Evolutionary conservation across 2,888 invertebrate species (phyloP).

Genomic region (Zygogramma bicolorata): DNA sequence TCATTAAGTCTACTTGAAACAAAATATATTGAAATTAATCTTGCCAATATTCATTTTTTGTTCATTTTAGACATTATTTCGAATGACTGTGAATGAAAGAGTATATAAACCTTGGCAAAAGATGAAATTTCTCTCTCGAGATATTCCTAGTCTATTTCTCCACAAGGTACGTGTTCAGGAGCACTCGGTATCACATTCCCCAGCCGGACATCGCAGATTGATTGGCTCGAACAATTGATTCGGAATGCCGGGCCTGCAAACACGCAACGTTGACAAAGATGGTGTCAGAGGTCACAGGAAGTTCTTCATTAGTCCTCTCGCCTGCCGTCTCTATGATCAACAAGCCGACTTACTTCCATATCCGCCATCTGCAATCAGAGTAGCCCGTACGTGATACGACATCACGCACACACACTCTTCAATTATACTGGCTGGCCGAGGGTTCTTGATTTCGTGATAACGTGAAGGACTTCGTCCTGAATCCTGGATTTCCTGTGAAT

Average conservation of each 20-base stretch:
- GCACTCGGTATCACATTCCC: neutral
- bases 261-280: neutral
- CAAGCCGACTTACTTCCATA: conserved; percentile 53
- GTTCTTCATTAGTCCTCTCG: conserved; percentile 51
- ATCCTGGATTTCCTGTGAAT: neutral
- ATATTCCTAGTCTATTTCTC: too few relatives aligned
- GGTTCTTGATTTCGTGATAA: neutral
- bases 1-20: too few relatives aligned
- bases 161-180: too few relatives aligned
- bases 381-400: conserved; percentile 38
- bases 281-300: conserved; percentile 43
- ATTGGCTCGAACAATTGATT: neutral
- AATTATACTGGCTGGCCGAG: conserved; percentile 20
- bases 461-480: neutral
- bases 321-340: conserved; percentile 50
- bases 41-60: too few relatives aligned
- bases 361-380: conserved; percentile 43
- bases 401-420: conserved; percentile 30
- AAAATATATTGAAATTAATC: too few relatives aligned
- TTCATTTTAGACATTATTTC: too few relatives aligned
- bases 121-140: too few relatives aligned
- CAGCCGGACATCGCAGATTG: neutral
- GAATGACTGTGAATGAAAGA: too few relatives aligned
- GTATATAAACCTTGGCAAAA: too few relatives aligned
- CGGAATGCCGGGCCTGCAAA: neutral